phyloP scores from a whole-genome alignment of 2,888 invertebrate genomes.

The Zaprionus bogoriensis region DNA sequence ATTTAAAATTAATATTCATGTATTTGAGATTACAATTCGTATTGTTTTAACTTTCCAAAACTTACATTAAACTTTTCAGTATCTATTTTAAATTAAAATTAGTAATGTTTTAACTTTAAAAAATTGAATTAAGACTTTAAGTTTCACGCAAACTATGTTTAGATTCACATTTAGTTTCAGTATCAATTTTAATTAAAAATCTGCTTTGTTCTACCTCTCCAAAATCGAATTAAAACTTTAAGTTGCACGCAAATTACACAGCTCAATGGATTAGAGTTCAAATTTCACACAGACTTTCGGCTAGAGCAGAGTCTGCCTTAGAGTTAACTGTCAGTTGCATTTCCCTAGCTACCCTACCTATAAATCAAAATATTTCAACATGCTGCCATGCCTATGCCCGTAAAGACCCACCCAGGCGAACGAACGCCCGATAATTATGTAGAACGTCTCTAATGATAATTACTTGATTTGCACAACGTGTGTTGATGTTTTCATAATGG shows the following conservation, averaged over 20 bases:
- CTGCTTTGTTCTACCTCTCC: neutral
- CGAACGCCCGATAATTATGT: conserved; percentile 65
- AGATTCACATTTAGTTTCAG: no score
- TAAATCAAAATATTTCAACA: conserved; percentile 53
- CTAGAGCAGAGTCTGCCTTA: conserved; percentile 11
- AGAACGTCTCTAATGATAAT: conserved; percentile 65
- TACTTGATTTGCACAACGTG: conserved; percentile 76
- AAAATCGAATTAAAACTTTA: neutral
- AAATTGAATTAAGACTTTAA: no score
- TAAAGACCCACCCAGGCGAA: conserved; percentile 30
- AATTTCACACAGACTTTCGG: conserved; percentile 45
- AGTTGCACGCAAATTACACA: neutral
- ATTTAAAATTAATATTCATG: no score
- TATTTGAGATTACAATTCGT: no score
- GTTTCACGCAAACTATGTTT: no score
- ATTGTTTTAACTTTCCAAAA: no score
- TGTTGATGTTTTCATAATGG: conserved; percentile 74
- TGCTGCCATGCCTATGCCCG: conserved; percentile 22
- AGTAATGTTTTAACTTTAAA: no score
- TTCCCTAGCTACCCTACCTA: conserved; percentile 25
- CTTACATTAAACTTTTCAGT: no score
- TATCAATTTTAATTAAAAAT: no score
- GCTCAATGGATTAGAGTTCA: conserved; percentile 4
- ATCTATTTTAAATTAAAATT: no score
- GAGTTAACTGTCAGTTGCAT: conserved; percentile 17